Evolutionary conservation across 2,113 vertebrate genomes (phyloP), one percentile per base, ranked within the genome.

Genomic region (Cheirogaleus medius): DNA sequence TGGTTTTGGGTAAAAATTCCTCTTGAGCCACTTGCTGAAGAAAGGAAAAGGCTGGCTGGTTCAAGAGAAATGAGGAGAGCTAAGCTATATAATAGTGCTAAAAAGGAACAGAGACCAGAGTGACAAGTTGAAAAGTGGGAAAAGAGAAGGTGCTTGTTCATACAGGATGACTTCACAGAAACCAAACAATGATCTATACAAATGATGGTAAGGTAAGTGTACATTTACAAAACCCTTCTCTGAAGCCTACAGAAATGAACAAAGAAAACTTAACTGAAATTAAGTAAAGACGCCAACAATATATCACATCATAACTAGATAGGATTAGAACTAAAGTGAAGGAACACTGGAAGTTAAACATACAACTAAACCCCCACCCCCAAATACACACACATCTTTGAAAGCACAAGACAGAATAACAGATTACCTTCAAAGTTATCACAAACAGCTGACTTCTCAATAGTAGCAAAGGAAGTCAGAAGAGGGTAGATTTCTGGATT

Each of bases 1-100:
- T 77, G 17, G n/a, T 54, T 96, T 93, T 71, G 12, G 63, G 47
- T 80, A 80, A 93, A 96, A 86, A 90, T 90, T 7, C 17, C 71
- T 69, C 29, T 87, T 87, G n/a, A 85, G 54, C 14, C 9, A 90
- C 32, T 93, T 10, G 84, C 8, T 14, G 10, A 88, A 60, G 49
- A 93, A 69, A 54, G 49, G 27, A 25, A 56, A 95, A 95, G 49
- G 34, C 27, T 54, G 89, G 66, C 14, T 82, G 34, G 42, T 44
- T 21, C 23, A 32, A 56, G 6, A 82, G 56, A 73, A 2, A 56
- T 68, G 56, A 27, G 6, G 52, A 18, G 27, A 90, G 27, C 47
- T 86, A 60, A 77, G 34, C 27, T 83, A n/a, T n/a, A 27, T 21
- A 47, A 76, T 10, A 63, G 10, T 63, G 52, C 54, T 18, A 44